phyloP scores from a whole-genome alignment of 2,888 invertebrate species.

The Empis stercorea region DNA sequence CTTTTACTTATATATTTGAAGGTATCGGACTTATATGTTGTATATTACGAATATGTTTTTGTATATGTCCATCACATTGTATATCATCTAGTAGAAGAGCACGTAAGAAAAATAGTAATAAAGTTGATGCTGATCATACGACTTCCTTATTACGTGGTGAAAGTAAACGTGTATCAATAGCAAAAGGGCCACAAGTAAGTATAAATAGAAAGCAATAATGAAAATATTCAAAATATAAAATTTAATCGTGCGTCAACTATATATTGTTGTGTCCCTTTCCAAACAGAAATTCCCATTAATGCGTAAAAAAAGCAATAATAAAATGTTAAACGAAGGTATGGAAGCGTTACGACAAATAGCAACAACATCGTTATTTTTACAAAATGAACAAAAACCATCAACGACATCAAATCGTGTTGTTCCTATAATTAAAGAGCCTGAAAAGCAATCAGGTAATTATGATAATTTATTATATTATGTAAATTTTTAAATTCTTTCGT shows the following conservation, averaged over 20 bases:
- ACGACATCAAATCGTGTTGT: slow-evolving; percentile 27
- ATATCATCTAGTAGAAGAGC: slow-evolving; percentile 52
- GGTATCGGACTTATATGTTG: slow-evolving; percentile 70
- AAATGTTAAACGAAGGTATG: slow-evolving; percentile 37
- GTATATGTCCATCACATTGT: slow-evolving; percentile 70
- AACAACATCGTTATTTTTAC: slow-evolving; percentile 37
- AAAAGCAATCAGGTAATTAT: slow-evolving; percentile 21
- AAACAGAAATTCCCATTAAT: slow-evolving; percentile 26
- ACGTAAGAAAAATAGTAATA: slow-evolving; percentile 39
- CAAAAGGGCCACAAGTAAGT: slow-evolving; percentile 31
- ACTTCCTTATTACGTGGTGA: slow-evolving; percentile 35
- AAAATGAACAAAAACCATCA: slow-evolving; percentile 36
- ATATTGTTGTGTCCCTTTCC: too few relatives aligned
- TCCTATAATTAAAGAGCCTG: slow-evolving; percentile 36
- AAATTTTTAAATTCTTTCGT: neutral
- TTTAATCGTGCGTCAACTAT: too few relatives aligned
- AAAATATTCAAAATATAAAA: neutral
- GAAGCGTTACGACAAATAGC: slow-evolving; percentile 37
- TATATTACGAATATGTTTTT: slow-evolving; percentile 68
- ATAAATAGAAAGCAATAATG: neutral
- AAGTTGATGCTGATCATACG: slow-evolving; percentile 36
- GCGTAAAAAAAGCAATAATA: slow-evolving; percentile 32
- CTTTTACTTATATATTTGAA: too few relatives aligned
- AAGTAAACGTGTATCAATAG: slow-evolving; percentile 34
- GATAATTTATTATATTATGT: neutral